Evolutionary conservation across 2,797 vertebrate genomes (phyloP), one percentile per base, ranked within the genome.

Genomic region (Cryptoprocta ferox): DNA sequence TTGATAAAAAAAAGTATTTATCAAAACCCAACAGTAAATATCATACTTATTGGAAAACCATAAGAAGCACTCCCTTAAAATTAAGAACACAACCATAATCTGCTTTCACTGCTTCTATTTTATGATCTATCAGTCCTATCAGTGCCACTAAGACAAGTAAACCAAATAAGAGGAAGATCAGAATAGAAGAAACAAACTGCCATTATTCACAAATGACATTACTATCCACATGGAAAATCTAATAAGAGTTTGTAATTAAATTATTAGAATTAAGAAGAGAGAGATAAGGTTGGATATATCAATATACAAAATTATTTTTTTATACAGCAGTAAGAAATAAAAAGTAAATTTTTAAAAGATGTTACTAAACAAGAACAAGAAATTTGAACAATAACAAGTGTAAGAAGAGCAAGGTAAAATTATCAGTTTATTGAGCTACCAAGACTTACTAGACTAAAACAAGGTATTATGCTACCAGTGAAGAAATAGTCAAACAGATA

Each of bases 221-320:
- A 86, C 14, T 48, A 84, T 24, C n/a, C 63, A 59, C 71, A 78
- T 63, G 18, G 75, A 93, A 76, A 95, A 87, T 35, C 68, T 78
- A 50, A 50, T 59, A 53, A 53, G 28, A 79, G 88, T 73, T 65
- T 88, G 13, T 87, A 97, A 79, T 70, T 12, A 90, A 86, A 68
- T 79, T 94, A 78, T 78, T 65, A 95, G 61, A 92, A 96, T 93
- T 93, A 93, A 35, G 32, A 94, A 35, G 37, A 94, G 30, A 85
- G 68, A 83, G 37, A 70, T 66, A 91, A n/a, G 15, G 13, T 79
- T 61, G 63, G 56, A 79, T 93, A 75, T 80, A 95, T 91, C 42
- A 85, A 94, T 13, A 93, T 2, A 61, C 16, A 83, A 87, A 53
- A 73, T 71, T 82, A 18, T 90, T 93, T 84, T 84, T 70, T 73